A percentile compares a stretch with the other conserved stretches of the same genome.
phyloP scores from a whole-genome alignment of 2,888 invertebrate genomes.

The Drosophila dives region DNA sequence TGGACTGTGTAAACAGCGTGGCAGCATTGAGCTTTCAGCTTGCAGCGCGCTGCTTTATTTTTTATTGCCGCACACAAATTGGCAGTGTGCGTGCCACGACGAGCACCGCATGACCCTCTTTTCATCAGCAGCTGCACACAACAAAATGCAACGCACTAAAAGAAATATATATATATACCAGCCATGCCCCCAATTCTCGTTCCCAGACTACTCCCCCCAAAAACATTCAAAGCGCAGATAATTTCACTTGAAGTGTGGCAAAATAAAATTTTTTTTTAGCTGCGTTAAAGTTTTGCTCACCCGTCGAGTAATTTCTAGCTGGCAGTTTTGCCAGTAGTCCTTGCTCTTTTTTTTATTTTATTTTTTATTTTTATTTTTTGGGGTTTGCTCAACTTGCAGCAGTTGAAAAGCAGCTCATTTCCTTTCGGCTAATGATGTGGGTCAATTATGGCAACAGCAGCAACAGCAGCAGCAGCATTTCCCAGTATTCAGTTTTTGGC shows the following conservation, averaged over 20 bases:
- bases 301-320: constrained; percentile 73
- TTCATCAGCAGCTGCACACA: constrained; percentile 69
- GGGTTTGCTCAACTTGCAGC: constrained; percentile 59
- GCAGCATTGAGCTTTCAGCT: constrained; percentile 47
- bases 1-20: constrained; percentile 71
- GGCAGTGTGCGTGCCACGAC: constrained; percentile 75
- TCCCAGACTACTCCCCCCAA: constrained; percentile 2
- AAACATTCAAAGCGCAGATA: constrained; percentile 66
- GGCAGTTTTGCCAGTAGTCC: constrained; percentile 42
- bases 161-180: constrained; percentile 11
- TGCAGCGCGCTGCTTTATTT: constrained; percentile 58
- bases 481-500: constrained; percentile 42
- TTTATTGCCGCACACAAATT: constrained; percentile 71
- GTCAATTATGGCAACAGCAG: constrained; percentile 74
- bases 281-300: constrained; percentile 69
- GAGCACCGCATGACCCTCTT: constrained; percentile 72
- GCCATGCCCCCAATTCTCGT: not conserved
- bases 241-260: constrained; percentile 78
- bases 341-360: constrained; percentile 34
- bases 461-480: constrained; percentile 35
- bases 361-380: constrained; percentile 37
- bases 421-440: constrained; percentile 79
- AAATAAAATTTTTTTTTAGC: constrained; percentile 61
- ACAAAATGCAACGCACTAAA: constrained; percentile 52
- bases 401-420: constrained; percentile 74